Evolutionary conservation across 2,113 vertebrate species (phyloP).

Genomic region (Sterna hirundo): DNA sequence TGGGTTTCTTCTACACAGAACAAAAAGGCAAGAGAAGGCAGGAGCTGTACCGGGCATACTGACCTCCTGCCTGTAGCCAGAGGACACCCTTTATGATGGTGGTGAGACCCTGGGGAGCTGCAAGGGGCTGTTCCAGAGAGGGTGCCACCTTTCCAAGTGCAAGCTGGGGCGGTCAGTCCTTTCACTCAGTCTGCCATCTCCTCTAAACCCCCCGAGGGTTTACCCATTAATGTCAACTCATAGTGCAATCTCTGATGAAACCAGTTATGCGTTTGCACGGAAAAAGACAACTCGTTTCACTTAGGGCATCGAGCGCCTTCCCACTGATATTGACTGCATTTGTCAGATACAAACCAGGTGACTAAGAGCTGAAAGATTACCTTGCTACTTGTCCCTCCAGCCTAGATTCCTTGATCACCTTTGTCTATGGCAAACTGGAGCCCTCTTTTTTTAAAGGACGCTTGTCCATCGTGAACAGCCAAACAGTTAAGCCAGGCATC

Average conservation of each 20-base stretch:
- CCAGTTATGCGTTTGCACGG: neutral
- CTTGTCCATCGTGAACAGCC: neutral
- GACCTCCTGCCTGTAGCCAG: neutral
- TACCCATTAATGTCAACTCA: neutral
- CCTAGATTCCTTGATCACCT: neutral
- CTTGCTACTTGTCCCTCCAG: neutral
- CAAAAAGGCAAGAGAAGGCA: neutral
- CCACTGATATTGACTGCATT: neutral
- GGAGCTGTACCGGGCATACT: neutral
- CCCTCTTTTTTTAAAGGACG: neutral
- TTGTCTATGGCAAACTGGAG: neutral
- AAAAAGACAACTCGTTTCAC: neutral
- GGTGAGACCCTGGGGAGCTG: neutral
- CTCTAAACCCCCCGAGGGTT: neutral
- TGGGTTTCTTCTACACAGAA: neutral
- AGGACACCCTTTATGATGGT: neutral
- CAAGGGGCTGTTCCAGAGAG: neutral
- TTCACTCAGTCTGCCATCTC: neutral
- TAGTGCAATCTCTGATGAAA: accelerated
- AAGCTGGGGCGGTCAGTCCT: neutral
- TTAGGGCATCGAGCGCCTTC: neutral
- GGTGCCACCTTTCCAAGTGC: neutral
- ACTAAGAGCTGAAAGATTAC: neutral
- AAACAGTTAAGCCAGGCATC: neutral
- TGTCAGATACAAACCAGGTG: neutral